Base-by-base conservation (phyloP, 1,140 invertebrate genomes). In the Mizuhopecten yessoensis region DNA sequence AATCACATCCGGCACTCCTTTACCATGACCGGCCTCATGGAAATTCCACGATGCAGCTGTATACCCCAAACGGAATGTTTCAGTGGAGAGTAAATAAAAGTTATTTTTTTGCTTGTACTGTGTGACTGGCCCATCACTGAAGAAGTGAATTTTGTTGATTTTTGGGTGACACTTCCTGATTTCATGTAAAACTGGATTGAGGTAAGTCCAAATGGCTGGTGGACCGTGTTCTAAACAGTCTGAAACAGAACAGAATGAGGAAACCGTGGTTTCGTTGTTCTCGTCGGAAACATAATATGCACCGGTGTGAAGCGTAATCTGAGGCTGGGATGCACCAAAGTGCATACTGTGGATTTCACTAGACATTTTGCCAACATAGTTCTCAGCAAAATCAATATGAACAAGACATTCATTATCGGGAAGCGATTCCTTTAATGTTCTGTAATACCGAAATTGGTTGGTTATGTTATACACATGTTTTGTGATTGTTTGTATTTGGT, bases 381-480 rank as follows among this genome's bases (percentile, higher is more conserved):
- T 94, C 49, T 94, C 92, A 86, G 90, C 39, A 90, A 94, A 93
- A 49, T 94, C 93, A 89, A 93, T 87, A 33, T 93, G 91, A 17
- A 93, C 36, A 10, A 93, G 33, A 75, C 87, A 91, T 88, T 93
- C 91, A 39, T 90, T 87, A 2, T 89, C n/a, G 23, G n/a, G 34
- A 20, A 93, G 34, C 33, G 45, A 89, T 29, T 93, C 49, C 88
- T 87, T 91, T 13, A 87, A 45, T 42, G 90, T 17, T 86, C 36
- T 90, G 87, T 88, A 93, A 86, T 92, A 86, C 34, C 34, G 36
- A 34, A 87, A 93, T 42, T 94, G 93, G 34, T 92, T 91, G 90
- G 34, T 11, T 7, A 57, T 57, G 45, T 57, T 57, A 17, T 11
- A 57, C 2, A 20, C 2, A 57, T 57, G 45, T 11, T 9, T 57